phyloP scores from a whole-genome alignment of 2,888 invertebrate genomes.

The Odontothrips loti region DNA sequence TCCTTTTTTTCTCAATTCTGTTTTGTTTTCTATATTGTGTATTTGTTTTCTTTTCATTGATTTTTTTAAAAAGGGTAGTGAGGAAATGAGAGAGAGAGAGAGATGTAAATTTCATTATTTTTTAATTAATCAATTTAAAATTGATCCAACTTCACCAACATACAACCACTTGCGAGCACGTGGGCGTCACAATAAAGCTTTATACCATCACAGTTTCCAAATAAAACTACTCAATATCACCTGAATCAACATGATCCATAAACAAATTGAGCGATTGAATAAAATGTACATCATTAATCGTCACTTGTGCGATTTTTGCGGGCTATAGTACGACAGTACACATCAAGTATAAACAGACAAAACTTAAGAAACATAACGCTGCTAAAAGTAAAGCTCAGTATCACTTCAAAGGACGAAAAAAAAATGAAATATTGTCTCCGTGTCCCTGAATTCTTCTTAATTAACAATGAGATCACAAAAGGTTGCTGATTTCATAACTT shows the following conservation, averaged over 20 bases:
- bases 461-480: conserved; percentile 21
- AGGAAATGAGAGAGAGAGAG: background rate
- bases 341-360: background rate
- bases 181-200: conserved; percentile 15
- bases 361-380: conserved; percentile 11
- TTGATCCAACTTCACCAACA: background rate
- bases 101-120: background rate
- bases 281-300: background rate
- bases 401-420: conserved; percentile 7
- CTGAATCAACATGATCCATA: background rate
- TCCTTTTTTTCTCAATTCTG: background rate
- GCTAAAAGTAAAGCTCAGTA: conserved; percentile 4
- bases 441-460: background rate
- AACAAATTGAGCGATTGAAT: conserved; percentile 15
- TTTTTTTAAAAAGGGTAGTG: background rate
- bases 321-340: background rate
- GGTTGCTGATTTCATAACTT: conserved; percentile 22
- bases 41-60: background rate
- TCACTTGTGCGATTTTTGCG: conserved; percentile 8
- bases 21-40: background rate
- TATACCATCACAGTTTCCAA: conserved; percentile 24
- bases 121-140: background rate
- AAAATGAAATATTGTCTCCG: background rate
- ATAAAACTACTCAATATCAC: conserved; percentile 25
- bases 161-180: background rate